Evolutionary conservation across 2,888 invertebrate genomes (phyloP).

Genomic region (Drosophila mimetica): DNA sequence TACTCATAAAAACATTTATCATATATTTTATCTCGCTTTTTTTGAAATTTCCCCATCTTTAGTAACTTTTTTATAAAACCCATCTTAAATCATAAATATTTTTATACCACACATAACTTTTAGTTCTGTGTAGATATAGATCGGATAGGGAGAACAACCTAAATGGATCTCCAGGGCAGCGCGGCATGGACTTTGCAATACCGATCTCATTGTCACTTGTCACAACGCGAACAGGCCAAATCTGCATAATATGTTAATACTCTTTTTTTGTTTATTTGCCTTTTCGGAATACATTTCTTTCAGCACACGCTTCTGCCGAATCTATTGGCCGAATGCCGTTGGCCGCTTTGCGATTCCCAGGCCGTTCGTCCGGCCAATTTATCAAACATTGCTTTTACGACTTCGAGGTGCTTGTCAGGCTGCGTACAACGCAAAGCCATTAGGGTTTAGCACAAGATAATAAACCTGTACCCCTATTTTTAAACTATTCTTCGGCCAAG

Average conservation of each 20-base stretch:
- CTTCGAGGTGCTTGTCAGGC: conserved; percentile 37
- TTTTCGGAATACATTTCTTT: conserved; percentile 43
- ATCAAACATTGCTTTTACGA: conserved; percentile 45
- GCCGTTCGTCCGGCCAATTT: conserved; percentile 40
- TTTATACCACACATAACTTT: neutral
- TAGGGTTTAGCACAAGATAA: conserved; percentile 46
- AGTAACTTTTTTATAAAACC: no score
- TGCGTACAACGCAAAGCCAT: conserved; percentile 62
- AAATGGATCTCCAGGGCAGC: conserved; percentile 31
- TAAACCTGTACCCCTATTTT: conserved; percentile 44
- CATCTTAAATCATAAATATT: no score
- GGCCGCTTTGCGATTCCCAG: conserved; percentile 34
- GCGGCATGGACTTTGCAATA: conserved; percentile 23
- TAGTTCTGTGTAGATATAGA: conserved; percentile 16
- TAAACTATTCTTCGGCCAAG: conserved; percentile 25
- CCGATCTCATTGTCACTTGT: conserved; percentile 38
- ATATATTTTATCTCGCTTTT: no score
- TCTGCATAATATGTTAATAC: conserved; percentile 40
- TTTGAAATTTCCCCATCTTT: no score
- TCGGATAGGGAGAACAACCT: conserved; percentile 22
- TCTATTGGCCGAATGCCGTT: conserved; percentile 12
- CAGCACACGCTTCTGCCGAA: conserved; percentile 33
- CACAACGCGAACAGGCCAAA: conserved; percentile 15
- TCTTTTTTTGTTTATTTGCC: conserved; percentile 1
- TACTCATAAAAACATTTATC: no score